Conservation (phyloP, 2,888 invertebrate species). For the Habroteleia sp. region DNA sequence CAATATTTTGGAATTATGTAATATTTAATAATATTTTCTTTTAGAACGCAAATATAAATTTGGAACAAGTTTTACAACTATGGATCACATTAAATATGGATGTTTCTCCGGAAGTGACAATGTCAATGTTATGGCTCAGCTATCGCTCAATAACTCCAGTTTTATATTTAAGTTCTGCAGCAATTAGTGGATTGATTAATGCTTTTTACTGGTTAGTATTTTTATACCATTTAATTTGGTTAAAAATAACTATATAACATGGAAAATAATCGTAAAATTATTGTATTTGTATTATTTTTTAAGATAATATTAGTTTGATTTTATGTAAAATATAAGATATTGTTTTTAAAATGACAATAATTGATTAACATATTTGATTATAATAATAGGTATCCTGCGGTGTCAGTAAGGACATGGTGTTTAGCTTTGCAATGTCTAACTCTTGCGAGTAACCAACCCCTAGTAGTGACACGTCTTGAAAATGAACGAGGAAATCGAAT, state of each 20-base stretch:
- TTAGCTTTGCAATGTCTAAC: slow-evolving; percentile 89
- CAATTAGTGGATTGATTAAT: slow-evolving; percentile 85
- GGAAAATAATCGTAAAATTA: too few species aligned
- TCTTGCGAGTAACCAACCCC: slow-evolving; percentile 86
- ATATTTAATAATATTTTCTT: neutral
- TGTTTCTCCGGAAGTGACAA: slow-evolving; percentile 80
- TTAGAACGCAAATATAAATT: slow-evolving; percentile 87
- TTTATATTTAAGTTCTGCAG: slow-evolving; percentile 85
- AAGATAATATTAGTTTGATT: too few species aligned
- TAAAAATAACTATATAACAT: too few species aligned
- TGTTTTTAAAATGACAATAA: too few species aligned
- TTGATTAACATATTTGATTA: too few species aligned
- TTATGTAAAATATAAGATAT: too few species aligned
- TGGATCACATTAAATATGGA: slow-evolving; percentile 92
- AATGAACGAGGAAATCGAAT: slow-evolving; percentile 72
- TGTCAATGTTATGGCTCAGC: too few species aligned
- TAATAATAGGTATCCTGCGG: slow-evolving; percentile 82
- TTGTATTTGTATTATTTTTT: too few species aligned
- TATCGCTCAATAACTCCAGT: slow-evolving; percentile 84
- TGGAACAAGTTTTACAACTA: slow-evolving; percentile 91
- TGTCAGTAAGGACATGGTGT: slow-evolving; percentile 89
- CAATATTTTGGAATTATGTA: too few species aligned
- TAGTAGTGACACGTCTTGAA: slow-evolving; percentile 69
- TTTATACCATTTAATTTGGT: too few species aligned
- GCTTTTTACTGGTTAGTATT: slow-evolving; percentile 84